These are phyloP conservation scores for Cyprinodon brontotheroides DNA, from an alignment of 2,113 vertebrate species.

Conservation along the genomic window DNA sequence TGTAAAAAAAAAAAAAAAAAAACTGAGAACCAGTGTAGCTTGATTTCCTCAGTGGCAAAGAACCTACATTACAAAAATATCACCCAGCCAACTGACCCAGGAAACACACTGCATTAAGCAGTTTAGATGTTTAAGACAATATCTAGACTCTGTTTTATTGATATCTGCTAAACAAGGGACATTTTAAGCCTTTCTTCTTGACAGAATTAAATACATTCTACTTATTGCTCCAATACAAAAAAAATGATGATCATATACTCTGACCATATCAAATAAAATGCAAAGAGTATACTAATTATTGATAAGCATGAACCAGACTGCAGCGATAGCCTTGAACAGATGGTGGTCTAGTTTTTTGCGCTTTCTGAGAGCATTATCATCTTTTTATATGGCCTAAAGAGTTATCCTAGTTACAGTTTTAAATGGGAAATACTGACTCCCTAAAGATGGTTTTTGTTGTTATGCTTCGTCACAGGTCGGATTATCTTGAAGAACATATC, in stretches of 20 bases:
- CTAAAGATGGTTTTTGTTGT: neutral
- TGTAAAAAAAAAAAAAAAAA: slow-evolving; percentile 5
- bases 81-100: slow-evolving; percentile 47
- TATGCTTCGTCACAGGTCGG: neutral
- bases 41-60: slow-evolving; percentile 54
- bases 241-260: neutral
- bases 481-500: neutral
- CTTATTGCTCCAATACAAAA: neutral
- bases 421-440: slow-evolving; percentile 58
- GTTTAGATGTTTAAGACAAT: neutral
- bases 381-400: slow-evolving; percentile 54
- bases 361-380: slow-evolving; percentile 37
- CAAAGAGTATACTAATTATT: slow-evolving; percentile 49
- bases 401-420: slow-evolving; percentile 63
- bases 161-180: neutral
- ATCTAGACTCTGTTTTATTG: slow-evolving; percentile 6
- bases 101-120: slow-evolving; percentile 24
- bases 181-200: neutral
- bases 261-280: slow-evolving; percentile 36
- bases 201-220: neutral
- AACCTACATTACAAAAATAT: slow-evolving; percentile 72
- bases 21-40: slow-evolving; percentile 40
- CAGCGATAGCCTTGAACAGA: slow-evolving; percentile 61
- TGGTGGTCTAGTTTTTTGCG: slow-evolving; percentile 70
- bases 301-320: slow-evolving; percentile 50